Evolutionary conservation across 2,888 invertebrate species (phyloP).

Genomic region (Rosalia funebris): DNA sequence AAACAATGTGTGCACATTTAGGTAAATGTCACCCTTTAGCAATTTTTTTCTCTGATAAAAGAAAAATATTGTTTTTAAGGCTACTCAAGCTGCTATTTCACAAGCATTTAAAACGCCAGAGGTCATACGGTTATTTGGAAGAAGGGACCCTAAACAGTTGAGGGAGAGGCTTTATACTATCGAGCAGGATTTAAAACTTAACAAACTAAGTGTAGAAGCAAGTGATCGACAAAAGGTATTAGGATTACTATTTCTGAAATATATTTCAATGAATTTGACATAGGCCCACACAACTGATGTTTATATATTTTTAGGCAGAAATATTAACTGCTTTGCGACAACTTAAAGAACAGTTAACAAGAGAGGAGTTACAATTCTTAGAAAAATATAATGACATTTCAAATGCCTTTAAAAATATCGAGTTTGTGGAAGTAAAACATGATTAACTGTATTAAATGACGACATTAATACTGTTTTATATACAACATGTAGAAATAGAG

Average conservation of each 20-base stretch:
- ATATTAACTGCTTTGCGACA: constrained; percentile 66
- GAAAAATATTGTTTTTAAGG: too few species aligned
- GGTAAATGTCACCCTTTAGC: too few species aligned
- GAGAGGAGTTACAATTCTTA: constrained; percentile 64
- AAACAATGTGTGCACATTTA: too few species aligned
- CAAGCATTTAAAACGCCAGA: constrained; percentile 80
- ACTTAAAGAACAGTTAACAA: constrained; percentile 66
- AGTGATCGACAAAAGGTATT: constrained; percentile 67
- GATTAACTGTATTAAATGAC: constrained; percentile 22
- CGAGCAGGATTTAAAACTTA: constrained; percentile 71
- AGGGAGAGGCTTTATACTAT: constrained; percentile 69
- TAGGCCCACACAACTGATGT: too few species aligned
- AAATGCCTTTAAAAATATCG: constrained; percentile 59
- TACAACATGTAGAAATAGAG: neutral
- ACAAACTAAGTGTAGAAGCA: constrained; percentile 66
- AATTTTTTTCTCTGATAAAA: too few species aligned
- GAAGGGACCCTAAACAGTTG: constrained; percentile 74
- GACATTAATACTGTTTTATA: neutral
- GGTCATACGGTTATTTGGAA: constrained; percentile 77
- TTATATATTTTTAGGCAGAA: constrained; percentile 62
- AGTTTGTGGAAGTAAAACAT: constrained; percentile 65
- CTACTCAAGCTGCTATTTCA: constrained; percentile 78
- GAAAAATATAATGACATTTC: constrained; percentile 63
- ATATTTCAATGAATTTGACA: too few species aligned
- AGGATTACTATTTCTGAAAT: too few species aligned